Percentiles rank a stretch among this genome's conserved stretches.
phyloP scores from a whole-genome alignment of 2,888 invertebrate genomes.

The Harmothoe impar region DNA sequence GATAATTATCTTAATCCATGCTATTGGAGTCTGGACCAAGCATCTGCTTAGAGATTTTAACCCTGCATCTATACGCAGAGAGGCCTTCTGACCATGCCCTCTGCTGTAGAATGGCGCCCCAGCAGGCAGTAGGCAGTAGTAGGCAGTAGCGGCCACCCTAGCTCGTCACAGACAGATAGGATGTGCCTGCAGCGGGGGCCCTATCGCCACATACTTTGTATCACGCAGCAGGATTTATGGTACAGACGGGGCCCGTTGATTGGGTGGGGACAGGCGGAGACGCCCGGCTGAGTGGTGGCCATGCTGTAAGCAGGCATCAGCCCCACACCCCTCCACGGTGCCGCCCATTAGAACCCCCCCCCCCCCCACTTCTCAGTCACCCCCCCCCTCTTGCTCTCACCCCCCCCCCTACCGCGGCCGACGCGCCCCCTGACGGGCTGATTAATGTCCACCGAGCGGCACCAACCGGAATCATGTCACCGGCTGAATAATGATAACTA shows the following conservation, averaged over 20 bases:
- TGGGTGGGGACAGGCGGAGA: conserved; percentile 34
- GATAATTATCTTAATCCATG: no score
- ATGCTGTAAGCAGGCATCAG: not conserved
- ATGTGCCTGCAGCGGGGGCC: not conserved
- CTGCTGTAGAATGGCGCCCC: no score
- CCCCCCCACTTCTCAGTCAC: no score
- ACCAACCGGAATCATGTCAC: conserved; percentile 24
- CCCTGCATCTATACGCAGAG: no score
- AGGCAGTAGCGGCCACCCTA: not conserved
- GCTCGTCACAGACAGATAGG: not conserved
- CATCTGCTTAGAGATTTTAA: no score
- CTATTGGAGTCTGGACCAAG: no score
- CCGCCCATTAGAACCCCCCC: not conserved
- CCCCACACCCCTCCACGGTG: not conserved
- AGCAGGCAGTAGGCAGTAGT: not conserved
- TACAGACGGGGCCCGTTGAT: not conserved
- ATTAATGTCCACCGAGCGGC: not conserved
- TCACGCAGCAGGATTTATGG: not conserved
- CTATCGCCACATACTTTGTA: conserved; percentile 23
- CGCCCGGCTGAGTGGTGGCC: not conserved
- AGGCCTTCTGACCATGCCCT: no score
- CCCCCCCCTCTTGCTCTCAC: no score
- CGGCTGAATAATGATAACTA: conserved; percentile 26
- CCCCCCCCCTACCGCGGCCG: not conserved
- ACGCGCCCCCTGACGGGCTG: not conserved